A percentile compares a stretch with the other conserved stretches of the same genome.
Evolutionary conservation across 64 coral and sea anemone species (phyloP).

Genomic region (Hydrozoanthus tunicans): DNA sequence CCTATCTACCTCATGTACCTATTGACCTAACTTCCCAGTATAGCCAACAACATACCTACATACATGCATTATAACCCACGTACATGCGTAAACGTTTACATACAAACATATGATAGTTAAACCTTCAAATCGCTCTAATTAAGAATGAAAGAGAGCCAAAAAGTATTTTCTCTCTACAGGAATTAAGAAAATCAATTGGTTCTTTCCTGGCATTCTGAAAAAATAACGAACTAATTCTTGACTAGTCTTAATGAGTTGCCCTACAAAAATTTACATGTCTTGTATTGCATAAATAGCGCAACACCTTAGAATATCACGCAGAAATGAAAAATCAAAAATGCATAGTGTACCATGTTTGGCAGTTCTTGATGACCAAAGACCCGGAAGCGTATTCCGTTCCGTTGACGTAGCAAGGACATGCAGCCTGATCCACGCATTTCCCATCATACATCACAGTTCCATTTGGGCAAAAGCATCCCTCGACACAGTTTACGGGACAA

Average conservation of each 20-base stretch:
- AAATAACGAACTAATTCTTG: not conserved
- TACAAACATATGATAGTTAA: not conserved
- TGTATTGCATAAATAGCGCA: too few relatives aligned
- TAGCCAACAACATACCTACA: too few relatives aligned
- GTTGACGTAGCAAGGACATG: conserved; percentile 69
- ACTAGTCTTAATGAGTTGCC: not conserved
- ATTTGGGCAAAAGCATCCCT: conserved; percentile 83
- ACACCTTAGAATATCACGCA: not conserved
- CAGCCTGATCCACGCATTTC: conserved; percentile 43
- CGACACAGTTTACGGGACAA: conserved; percentile 66
- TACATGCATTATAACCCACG: too few relatives aligned
- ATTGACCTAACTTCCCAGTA: too few relatives aligned
- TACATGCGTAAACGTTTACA: too few relatives aligned
- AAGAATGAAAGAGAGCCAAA: not conserved
- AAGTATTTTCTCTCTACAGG: too few relatives aligned
- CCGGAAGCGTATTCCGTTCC: conserved; percentile 43
- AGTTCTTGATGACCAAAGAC: conserved; percentile 68
- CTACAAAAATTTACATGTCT: not conserved
- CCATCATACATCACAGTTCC: conserved; percentile 63
- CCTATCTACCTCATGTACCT: too few relatives aligned
- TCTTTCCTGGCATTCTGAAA: not conserved
- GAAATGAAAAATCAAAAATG: not conserved
- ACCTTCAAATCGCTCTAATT: not conserved
- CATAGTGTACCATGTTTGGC: conserved; percentile 66
- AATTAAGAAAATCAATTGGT: not conserved